Evolutionary conservation across 2,797 vertebrate genomes (phyloP).

Genomic region (Ambastaia sidthimunki): DNA sequence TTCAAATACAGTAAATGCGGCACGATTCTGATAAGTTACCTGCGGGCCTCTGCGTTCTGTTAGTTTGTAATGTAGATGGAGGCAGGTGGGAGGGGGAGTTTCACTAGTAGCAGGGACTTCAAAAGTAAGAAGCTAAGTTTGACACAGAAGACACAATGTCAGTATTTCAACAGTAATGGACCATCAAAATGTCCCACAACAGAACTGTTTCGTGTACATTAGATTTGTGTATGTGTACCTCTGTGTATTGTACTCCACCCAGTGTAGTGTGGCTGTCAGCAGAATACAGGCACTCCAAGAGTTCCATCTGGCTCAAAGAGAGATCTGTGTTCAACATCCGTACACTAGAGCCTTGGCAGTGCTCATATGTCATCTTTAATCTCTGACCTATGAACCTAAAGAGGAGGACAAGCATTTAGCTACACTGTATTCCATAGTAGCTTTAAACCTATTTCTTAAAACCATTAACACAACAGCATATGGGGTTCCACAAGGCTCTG

Average conservation of each 20-base stretch:
- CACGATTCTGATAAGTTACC: slow-evolving; percentile 73
- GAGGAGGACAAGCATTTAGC: no score
- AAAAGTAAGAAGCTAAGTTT: slow-evolving; percentile 91
- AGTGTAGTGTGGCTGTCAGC: slow-evolving; percentile 84
- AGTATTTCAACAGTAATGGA: background rate
- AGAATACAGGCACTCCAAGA: slow-evolving; percentile 94
- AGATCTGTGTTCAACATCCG: slow-evolving; percentile 88
- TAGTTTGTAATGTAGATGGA: slow-evolving; percentile 94
- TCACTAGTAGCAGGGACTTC: slow-evolving; percentile 76
- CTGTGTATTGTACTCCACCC: slow-evolving; percentile 90
- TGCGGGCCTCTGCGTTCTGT: slow-evolving; percentile 91
- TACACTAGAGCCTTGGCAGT: slow-evolving; percentile 87
- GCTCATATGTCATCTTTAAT: slow-evolving; percentile 90
- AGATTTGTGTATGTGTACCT: slow-evolving; percentile 76
- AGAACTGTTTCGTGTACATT: background rate
- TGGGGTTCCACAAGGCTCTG: no score
- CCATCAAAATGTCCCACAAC: background rate
- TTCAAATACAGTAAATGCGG: background rate
- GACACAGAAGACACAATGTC: slow-evolving; percentile 66
- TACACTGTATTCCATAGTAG: no score
- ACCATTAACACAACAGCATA: background rate
- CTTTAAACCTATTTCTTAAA: background rate
- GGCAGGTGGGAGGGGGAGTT: slow-evolving; percentile 77
- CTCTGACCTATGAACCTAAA: slow-evolving; percentile 90
- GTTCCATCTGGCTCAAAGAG: slow-evolving; percentile 86